Evolutionary conservation across 2,888 invertebrate species (phyloP), one percentile per base, ranked within the genome.

Genomic region (Cephus pulcher): DNA sequence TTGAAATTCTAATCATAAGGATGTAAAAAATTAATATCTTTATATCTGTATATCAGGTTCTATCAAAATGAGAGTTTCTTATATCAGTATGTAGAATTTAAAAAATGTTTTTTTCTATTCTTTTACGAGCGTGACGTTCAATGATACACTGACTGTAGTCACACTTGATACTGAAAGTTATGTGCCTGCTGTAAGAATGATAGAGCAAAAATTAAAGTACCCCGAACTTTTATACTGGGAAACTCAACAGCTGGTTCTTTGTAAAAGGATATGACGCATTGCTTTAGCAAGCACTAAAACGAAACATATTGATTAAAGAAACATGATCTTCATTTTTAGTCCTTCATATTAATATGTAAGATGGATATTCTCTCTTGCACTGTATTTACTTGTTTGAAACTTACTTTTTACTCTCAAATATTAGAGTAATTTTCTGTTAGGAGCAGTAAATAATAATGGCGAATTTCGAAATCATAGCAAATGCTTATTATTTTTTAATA

Each of bases 1-100:
- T 87, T 89, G 69, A 89, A 86, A 69, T 90, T 88, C 90, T 90
- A 78, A 69, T 40, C 40, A 80, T 74, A 33, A 11, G 32, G 11
- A 34, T 32, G 32, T 4, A 3, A 12, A 71, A 32, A 4, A 71
- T 23, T 30, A 12, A 71, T 71, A 71, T 33, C 56, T 23, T 6
- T 56, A 23, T 56, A 56, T 33, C 56, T 23, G 23, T 56, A 23
- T 56, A 56, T 56, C 9, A 23, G 2, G 9, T 56, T 56, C 23
- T 56, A 56, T 23, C 23, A 23, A 56, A 56, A 15, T 37, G 2
- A 56, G 23, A 56, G 23, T 56, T 23, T 23, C 9, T 56, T 56
- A 56, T 56, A 6, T 56, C 9, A 56, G 23, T 56, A 23, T 56
- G 23, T 23, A 56, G 23, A 56, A 56, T 23, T 56, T 56, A 23